phyloP scores from a whole-genome alignment of 1,140 invertebrate species.

The Battus philenor region DNA sequence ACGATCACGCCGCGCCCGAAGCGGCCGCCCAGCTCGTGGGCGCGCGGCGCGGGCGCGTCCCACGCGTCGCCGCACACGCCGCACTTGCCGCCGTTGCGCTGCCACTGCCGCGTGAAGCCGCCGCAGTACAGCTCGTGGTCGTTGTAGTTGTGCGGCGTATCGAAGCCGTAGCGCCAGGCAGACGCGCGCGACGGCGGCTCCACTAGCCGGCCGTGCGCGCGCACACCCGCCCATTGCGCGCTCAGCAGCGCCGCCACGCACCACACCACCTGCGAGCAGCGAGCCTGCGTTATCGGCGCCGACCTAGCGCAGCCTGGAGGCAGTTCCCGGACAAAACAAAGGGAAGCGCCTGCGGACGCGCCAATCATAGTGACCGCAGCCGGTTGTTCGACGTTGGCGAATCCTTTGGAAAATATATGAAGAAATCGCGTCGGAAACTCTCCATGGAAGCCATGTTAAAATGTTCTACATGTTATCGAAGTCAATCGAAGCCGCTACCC shows the following conservation, averaged over 20 bases:
- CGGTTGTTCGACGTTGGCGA: too few species aligned
- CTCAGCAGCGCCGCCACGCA: conserved; percentile 38
- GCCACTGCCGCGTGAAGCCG: conserved; percentile 87
- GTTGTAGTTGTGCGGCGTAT: conserved; percentile 88
- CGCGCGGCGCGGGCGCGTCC: conserved; percentile 82
- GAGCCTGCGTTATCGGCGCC: too few species aligned
- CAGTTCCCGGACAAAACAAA: too few species aligned
- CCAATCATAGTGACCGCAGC: too few species aligned
- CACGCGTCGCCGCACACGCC: conserved; percentile 92
- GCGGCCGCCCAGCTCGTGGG: conserved; percentile 89
- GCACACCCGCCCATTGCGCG: conserved; percentile 29
- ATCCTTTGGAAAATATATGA: too few species aligned
- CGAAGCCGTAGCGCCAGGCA: conserved; percentile 87
- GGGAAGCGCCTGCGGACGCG: too few species aligned
- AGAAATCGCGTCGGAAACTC: too few species aligned
- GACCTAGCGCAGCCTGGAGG: too few species aligned
- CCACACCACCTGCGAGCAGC: conserved; percentile 62
- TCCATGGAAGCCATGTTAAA: too few species aligned
- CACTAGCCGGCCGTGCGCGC: conserved; percentile 86
- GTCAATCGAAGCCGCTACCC: too few species aligned
- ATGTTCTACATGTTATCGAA: too few species aligned
- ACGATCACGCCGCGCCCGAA: conserved; percentile 90
- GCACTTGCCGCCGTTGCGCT: conserved; percentile 85
- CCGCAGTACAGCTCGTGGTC: conserved; percentile 94
- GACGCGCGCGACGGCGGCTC: conserved; percentile 90